Evolutionary conservation across 2,113 vertebrate genomes (phyloP).

Genomic region (Athene cunicularia): DNA sequence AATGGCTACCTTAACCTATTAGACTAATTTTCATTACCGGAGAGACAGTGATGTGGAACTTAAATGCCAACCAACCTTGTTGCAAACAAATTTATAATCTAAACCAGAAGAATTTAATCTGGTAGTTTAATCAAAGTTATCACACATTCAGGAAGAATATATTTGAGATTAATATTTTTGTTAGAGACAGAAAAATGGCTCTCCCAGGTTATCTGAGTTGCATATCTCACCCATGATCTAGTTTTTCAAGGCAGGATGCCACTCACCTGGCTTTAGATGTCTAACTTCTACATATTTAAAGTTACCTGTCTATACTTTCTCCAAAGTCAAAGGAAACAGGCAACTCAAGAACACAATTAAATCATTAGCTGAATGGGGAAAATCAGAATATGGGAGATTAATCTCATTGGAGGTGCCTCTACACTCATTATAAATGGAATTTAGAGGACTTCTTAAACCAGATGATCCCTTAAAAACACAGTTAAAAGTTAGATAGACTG

Average conservation of each 20-base stretch:
- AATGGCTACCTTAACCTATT: slow-evolving; percentile 33
- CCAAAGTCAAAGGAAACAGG: neutral
- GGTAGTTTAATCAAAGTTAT: slow-evolving; percentile 38
- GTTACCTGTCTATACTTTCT: neutral
- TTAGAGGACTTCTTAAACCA: neutral
- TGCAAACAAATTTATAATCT: slow-evolving; percentile 44
- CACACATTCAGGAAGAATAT: neutral
- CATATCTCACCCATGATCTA: neutral
- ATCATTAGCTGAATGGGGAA: neutral
- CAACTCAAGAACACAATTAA: neutral
- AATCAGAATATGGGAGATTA: neutral
- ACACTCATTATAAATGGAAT: neutral
- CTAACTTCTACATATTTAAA: neutral
- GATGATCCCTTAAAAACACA: neutral
- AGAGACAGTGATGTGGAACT: slow-evolving; percentile 16
- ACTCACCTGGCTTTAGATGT: neutral
- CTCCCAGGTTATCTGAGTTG: neutral
- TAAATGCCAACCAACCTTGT: slow-evolving; percentile 40
- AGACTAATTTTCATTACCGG: slow-evolving; percentile 58
- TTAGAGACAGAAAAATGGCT: neutral
- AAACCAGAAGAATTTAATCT: slow-evolving; percentile 35
- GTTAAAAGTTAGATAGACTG: neutral
- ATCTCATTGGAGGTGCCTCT: neutral
- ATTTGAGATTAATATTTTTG: slow-evolving; percentile 1
- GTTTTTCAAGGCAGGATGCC: neutral